Evolutionary conservation across 1,140 invertebrate species (phyloP).

Genomic region (Dreissena rostriformis): DNA sequence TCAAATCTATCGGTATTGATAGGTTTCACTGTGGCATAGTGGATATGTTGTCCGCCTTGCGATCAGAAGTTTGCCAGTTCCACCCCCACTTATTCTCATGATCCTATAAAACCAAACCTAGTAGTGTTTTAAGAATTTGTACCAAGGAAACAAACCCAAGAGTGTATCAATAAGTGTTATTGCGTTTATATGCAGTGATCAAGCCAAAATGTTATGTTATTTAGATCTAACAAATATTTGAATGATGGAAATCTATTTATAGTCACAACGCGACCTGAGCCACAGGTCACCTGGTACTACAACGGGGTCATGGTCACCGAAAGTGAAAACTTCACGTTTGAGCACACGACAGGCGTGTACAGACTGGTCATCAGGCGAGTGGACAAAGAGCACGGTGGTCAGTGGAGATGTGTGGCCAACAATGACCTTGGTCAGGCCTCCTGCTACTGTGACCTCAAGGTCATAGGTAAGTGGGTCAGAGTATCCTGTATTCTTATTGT

Average conservation of each 20-base stretch:
- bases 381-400: constrained; percentile 96
- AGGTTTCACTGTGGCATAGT: too few relatives aligned
- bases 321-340: constrained; percentile 64
- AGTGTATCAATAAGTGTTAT: too few relatives aligned
- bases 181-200: too few relatives aligned
- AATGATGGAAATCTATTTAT: constrained; percentile 18
- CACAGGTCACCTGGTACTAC: constrained; percentile 76
- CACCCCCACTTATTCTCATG: too few relatives aligned
- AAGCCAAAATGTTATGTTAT: too few relatives aligned
- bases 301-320: constrained; percentile 66
- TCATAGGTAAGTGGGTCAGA: constrained; percentile 89
- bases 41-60: too few relatives aligned
- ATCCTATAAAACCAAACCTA: too few relatives aligned
- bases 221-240: too few relatives aligned
- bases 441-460: constrained; percentile 97
- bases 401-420: constrained; percentile 95
- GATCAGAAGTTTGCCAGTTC: too few relatives aligned
- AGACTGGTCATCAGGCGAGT: constrained; percentile 96
- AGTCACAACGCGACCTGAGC: constrained; percentile 76
- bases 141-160: too few relatives aligned
- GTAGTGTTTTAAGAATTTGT: too few relatives aligned
- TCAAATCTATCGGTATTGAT: too few relatives aligned
- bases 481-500: neutral
- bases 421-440: constrained; percentile 96
- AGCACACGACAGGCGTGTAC: constrained; percentile 88